These are phyloP conservation scores for Dendrolimus houi DNA, from an alignment of 2,888 invertebrate genomes.

Conservation along the genomic window DNA sequence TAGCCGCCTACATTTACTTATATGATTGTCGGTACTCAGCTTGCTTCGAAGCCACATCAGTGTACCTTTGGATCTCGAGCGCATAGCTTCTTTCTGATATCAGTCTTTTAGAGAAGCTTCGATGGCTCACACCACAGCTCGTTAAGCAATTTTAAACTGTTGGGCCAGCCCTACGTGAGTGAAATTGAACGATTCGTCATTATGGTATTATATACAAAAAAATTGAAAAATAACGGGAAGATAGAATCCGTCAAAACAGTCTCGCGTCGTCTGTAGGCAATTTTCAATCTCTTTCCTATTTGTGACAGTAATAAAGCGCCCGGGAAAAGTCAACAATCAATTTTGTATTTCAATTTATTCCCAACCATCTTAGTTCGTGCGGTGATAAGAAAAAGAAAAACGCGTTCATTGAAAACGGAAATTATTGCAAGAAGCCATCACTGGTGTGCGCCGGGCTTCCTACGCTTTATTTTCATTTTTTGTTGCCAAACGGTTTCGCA, in stretches of 20 bases:
- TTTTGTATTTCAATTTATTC: conserved; percentile 77
- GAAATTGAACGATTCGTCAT: conserved; percentile 4
- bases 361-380: conserved; percentile 73
- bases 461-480: conserved; percentile 37
- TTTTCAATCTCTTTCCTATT: conserved; percentile 74
- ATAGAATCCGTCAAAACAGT: conserved; percentile 35
- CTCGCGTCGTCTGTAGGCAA: conserved; percentile 48
- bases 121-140: too few relatives aligned
- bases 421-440: conserved; percentile 76
- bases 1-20: too few relatives aligned
- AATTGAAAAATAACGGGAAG: conserved; percentile 6
- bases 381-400: conserved; percentile 75
- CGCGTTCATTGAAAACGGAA: conserved; percentile 74
- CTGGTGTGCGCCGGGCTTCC: conserved; percentile 59
- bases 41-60: too few relatives aligned
- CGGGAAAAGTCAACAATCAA: conserved; percentile 76
- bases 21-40: too few relatives aligned
- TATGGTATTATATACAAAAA: conserved; percentile 2
- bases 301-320: conserved; percentile 74
- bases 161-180: too few relatives aligned
- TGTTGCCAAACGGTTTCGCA: conserved; percentile 43
- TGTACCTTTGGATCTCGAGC: too few relatives aligned
- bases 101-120: too few relatives aligned
- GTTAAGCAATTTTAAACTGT: too few relatives aligned
- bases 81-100: too few relatives aligned